Conservation (phyloP, 1,140 invertebrate genomes). For the Scaptomyza graminum region DNA sequence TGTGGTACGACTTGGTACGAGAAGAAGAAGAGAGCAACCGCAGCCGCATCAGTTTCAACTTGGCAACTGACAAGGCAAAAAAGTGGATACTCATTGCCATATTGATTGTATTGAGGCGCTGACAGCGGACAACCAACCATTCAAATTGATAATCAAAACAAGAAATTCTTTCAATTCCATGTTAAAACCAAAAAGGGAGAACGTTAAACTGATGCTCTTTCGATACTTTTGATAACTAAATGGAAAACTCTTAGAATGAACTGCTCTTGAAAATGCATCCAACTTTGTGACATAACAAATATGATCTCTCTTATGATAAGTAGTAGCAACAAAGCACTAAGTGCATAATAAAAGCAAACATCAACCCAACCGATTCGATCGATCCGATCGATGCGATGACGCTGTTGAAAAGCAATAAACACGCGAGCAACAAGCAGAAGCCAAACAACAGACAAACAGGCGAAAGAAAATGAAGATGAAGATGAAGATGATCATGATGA, state of each 20-base stretch:
- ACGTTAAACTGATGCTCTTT: not conserved
- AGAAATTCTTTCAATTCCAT: slow-evolving; percentile 15
- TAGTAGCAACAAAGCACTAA: too few relatives aligned
- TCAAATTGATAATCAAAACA: slow-evolving; percentile 51
- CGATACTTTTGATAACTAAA: not conserved
- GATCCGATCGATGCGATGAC: slow-evolving; percentile 44
- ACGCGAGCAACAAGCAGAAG: slow-evolving; percentile 48
- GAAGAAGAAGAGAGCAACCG: slow-evolving; percentile 6
- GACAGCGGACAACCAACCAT: slow-evolving; percentile 11
- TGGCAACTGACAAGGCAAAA: slow-evolving; percentile 24
- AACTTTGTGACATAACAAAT: too few relatives aligned
- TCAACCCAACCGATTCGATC: slow-evolving; percentile 21
- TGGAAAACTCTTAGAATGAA: too few relatives aligned
- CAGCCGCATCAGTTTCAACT: slow-evolving; percentile 25
- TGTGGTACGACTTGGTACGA: too few relatives aligned
- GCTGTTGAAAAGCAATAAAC: slow-evolving; percentile 68
- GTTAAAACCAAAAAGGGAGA: slow-evolving; percentile 1
- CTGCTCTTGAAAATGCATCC: too few relatives aligned
- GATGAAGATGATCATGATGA: slow-evolving; percentile 51
- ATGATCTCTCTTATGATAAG: too few relatives aligned
- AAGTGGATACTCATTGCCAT: slow-evolving; percentile 45
- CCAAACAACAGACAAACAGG: slow-evolving; percentile 67
- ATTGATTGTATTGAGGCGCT: slow-evolving; percentile 33
- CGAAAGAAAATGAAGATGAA: slow-evolving; percentile 49
- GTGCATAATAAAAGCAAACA: not conserved